A percentile compares a stretch with the other conserved stretches of the same genome.
phyloP scores from a whole-genome alignment of 2,888 invertebrate genomes.

The Heliconius charithonia region DNA sequence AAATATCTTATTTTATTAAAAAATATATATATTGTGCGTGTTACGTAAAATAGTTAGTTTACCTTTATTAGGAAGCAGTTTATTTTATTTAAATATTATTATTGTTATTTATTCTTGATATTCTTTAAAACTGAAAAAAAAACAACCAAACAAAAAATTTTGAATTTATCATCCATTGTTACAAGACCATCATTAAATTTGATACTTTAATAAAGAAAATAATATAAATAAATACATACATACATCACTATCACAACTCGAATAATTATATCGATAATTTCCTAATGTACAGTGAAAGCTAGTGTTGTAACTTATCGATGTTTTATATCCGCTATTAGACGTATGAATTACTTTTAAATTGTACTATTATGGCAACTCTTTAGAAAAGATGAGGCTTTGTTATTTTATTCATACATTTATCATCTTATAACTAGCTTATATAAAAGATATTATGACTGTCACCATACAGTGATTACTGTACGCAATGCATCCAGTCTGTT shows the following conservation, averaged over 20 bases:
- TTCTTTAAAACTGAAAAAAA: not conserved
- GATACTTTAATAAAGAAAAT: not conserved
- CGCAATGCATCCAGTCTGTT: too few relatives aligned
- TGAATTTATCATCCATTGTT: not conserved
- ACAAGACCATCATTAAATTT: not conserved
- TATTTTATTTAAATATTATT: too few relatives aligned
- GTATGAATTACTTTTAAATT: conserved; percentile 20
- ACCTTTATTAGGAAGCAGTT: too few relatives aligned
- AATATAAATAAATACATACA: not conserved
- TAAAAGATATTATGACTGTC: not conserved
- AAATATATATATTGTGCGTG: too few relatives aligned
- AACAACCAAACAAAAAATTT: not conserved
- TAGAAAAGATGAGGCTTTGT: not conserved
- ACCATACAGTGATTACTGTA: not conserved
- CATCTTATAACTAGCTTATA: not conserved
- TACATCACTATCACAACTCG: conserved; percentile 4
- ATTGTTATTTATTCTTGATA: not conserved
- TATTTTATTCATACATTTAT: not conserved
- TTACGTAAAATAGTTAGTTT: too few relatives aligned
- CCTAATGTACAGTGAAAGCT: conserved; percentile 22
- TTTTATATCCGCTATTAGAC: conserved; percentile 15
- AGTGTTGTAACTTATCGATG: conserved; percentile 28
- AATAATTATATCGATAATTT: conserved; percentile 15
- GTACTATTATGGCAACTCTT: not conserved
- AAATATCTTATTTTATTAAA: too few relatives aligned